Evolutionary conservation across 2,888 invertebrate species (phyloP), one percentile per base, ranked within the genome.

Genomic region (Apamea crenata): DNA sequence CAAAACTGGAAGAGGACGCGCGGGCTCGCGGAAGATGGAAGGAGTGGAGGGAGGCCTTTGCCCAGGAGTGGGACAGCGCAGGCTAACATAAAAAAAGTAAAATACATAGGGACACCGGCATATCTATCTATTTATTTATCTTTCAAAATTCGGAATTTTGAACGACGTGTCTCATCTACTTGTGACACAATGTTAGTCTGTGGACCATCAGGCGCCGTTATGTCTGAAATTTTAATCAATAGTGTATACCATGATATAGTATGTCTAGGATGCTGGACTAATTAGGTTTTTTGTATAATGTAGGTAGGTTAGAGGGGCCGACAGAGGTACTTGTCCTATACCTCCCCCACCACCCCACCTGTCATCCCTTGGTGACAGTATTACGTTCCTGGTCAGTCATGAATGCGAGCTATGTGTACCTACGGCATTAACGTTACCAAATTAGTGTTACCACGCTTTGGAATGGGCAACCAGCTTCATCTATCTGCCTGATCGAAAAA

Each of bases 221-320:
- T 82, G 93, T 92, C 93, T 93, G 89, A 82, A 88, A 87, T 80
- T 90, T 81, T 71, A 90, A 92, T 93, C 93, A 91, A 93, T 93
- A 88, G 14, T 36, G 68, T 59, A 65, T 74, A 50, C 61, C 69
- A 56, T 36, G 36, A 5, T 36, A 36, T 36, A 36, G 36, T 36
- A 36, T 36, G 73, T 61, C 81, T 74, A 71, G 59, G 71, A 50
- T 74, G 40, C 56, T 78, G 68, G 71, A 47, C 4, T 36, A 44
- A 61, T 53, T 12, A 50, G 44, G 12, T 40, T 75, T 70, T 66
- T 77, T 80, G 16, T 36, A 7, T 63, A 16, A 29, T 61, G 21
- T 44, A 16, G 32, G 40, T 32, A 61, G 44, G 18, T 25, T 29
- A 61, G 3, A 36, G 7, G 36, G 25, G 4, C 16, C 32, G n/a